Evolutionary conservation across 2,113 vertebrate species (phyloP), one percentile per base, ranked within the genome.

Genomic region (Platichthys flesus): DNA sequence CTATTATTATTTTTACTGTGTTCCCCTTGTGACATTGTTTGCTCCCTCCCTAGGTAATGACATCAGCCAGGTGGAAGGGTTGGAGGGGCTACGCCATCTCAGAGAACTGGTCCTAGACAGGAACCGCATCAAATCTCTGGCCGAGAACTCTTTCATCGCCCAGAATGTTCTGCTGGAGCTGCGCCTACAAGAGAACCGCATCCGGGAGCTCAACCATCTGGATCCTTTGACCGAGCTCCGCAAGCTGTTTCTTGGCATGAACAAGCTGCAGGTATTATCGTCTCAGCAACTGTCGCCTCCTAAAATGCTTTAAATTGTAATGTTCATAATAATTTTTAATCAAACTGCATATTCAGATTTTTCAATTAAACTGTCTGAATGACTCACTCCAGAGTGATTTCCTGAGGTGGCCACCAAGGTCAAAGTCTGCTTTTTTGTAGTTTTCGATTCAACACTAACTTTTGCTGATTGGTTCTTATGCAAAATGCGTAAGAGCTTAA

Each of bases 251-350:
- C 92, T 97, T 6, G 93, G 91, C 75, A 93, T 89, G 81, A 97
- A 97, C 89, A 97, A 95, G 92, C 94, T 97, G 74, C 95, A 97
- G 95, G 96, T 97, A 94, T 78, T 18, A 13, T 58, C 14, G 12
- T 31, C 47, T 47, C 35, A 54, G 62, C n/a, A 18, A 13, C 71
- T 4, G 16, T 3, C 42, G 40, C 40, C 24, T 67, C 23, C 49
- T 58, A 8, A 18, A 35, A 68, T 14, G 42, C 26, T 75, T 24
- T 18, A 74, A 62, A 23, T 71, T 68, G 73, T 9, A 23, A 47
- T 73, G 10, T 49, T 74, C 65, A 59, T 67, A 60, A 82, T 71
- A 26, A 40, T 62, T 67, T 80, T 69, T 59, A 58, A 75, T 73
- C 37, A 83, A 79, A 47, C 0, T 3, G 15, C 37, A 57, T 23